These are phyloP conservation scores for Carassius gibelio DNA, from an alignment of 2,113 vertebrate species.

Conservation along the genomic window DNA sequence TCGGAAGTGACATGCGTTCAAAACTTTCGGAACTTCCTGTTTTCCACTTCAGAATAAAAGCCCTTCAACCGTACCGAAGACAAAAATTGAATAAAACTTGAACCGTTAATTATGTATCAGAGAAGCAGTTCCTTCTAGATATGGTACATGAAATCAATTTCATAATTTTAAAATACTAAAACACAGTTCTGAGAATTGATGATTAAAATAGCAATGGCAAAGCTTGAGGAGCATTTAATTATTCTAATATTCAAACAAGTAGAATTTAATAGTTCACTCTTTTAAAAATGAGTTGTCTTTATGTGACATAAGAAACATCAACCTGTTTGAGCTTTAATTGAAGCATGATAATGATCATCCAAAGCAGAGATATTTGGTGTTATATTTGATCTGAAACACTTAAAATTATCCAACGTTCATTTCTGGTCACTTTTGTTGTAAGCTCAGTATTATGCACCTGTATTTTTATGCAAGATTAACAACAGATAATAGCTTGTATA, in stretches of 20 bases:
- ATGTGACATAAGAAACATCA: slow-evolving; percentile 49
- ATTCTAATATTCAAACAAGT: too few relatives aligned
- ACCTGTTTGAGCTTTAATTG: neutral
- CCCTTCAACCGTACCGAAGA: neutral
- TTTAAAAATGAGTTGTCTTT: too few relatives aligned
- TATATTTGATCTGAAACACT: neutral
- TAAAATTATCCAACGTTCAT: too few relatives aligned
- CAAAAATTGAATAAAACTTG: neutral
- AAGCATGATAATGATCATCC: neutral
- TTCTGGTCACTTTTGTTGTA: too few relatives aligned
- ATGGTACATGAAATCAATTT: neutral
- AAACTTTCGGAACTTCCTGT: neutral
- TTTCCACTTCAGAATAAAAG: slow-evolving; percentile 26
- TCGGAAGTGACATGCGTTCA: neutral
- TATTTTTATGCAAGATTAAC: too few relatives aligned
- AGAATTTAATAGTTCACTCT: too few relatives aligned
- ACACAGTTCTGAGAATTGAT: neutral
- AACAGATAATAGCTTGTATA: too few relatives aligned
- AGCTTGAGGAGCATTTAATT: too few relatives aligned
- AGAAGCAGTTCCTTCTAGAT: neutral
- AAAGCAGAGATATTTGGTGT: neutral
- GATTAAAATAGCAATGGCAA: neutral
- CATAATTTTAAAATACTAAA: neutral
- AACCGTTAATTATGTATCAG: neutral
- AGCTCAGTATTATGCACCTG: too few relatives aligned